These are phyloP conservation scores for Nemapogon koenigi DNA, from an alignment of 2,888 invertebrate species.

Conservation along the genomic window DNA sequence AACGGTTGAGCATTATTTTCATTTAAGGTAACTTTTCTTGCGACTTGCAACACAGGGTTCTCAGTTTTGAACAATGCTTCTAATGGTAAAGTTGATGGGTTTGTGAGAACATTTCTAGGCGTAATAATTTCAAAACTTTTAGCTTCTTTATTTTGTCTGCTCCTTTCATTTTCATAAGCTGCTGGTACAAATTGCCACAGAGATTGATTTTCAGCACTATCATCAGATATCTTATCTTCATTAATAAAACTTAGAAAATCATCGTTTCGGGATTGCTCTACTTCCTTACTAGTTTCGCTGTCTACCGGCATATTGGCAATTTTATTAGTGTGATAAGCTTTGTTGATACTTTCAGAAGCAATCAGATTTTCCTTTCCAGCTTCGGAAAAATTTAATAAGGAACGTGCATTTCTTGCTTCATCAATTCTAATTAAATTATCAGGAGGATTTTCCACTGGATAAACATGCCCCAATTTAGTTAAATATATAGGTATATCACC, in stretches of 20 bases:
- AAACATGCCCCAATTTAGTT: constrained; percentile 51
- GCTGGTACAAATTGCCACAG: constrained; percentile 57
- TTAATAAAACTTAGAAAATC: constrained; percentile 47
- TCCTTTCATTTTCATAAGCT: constrained; percentile 49
- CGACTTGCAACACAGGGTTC: constrained; percentile 30
- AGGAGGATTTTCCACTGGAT: constrained; percentile 56
- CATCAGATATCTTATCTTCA: constrained; percentile 39
- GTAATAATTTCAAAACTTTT: constrained; percentile 45
- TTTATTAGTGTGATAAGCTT: constrained; percentile 47
- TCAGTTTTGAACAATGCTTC: constrained; percentile 71
- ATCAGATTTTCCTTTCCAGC: constrained; percentile 48
- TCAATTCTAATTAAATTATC: constrained; percentile 55
- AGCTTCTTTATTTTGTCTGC: constrained; percentile 26
- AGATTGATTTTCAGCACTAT: constrained; percentile 22
- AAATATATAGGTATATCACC: constrained; percentile 60
- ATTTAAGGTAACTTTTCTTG: constrained; percentile 27
- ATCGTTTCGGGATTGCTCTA: constrained; percentile 34
- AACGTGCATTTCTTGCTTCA: constrained; percentile 56
- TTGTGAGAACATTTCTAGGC: constrained; percentile 40
- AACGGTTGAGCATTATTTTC: constrained; percentile 34
- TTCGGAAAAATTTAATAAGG: constrained; percentile 40
- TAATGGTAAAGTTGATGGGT: constrained; percentile 71
- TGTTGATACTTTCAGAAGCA: constrained; percentile 57
- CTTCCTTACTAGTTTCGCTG: constrained; percentile 15
- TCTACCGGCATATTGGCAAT: constrained; percentile 22